Evolutionary conservation across 2,888 invertebrate species (phyloP).

Genomic region (Ormyrus rosae): DNA sequence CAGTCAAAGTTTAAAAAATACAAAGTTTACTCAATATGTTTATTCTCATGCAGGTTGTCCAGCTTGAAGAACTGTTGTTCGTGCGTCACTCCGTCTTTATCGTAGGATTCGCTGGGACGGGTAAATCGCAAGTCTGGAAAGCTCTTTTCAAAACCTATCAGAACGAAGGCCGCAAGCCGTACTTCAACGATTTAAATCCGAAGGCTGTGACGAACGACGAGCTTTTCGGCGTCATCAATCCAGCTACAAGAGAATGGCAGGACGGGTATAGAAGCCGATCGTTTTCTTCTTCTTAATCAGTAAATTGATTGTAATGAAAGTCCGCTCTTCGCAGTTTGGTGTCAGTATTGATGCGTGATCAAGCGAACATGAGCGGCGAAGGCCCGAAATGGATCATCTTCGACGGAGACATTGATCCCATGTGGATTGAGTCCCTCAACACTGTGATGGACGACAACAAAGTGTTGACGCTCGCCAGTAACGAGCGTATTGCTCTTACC

Average conservation of each 20-base stretch:
- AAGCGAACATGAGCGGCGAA: constrained; percentile 91
- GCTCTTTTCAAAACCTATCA: constrained; percentile 89
- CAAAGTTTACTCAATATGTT: constrained; percentile 20
- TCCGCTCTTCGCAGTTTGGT: constrained; percentile 80
- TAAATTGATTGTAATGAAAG: neutral
- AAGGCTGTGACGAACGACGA: constrained; percentile 98
- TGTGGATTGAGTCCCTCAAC: constrained; percentile 98
- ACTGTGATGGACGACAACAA: constrained; percentile 99
- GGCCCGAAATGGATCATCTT: constrained; percentile 96
- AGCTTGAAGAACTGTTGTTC: constrained; percentile 93
- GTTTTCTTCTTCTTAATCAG: neutral
- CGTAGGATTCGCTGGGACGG: constrained; percentile 91
- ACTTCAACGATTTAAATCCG: constrained; percentile 94
- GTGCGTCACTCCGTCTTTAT: constrained; percentile 96
- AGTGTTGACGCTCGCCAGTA: constrained; percentile 93
- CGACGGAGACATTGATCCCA: constrained; percentile 97
- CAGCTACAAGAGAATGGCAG: constrained; percentile 95
- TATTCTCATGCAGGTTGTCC: constrained; percentile 82
- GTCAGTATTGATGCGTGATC: constrained; percentile 94
- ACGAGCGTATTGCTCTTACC: constrained; percentile 94
- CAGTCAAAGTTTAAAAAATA: neutral
- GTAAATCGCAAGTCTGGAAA: constrained; percentile 95
- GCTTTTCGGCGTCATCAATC: constrained; percentile 95
- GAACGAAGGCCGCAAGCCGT: constrained; percentile 88
- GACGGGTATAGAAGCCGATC: constrained; percentile 77